A percentile compares a stretch with the other conserved stretches of the same genome.
These are phyloP conservation scores for Bombus picipes DNA, from an alignment of 1,140 invertebrate species.

Conservation along the genomic window DNA sequence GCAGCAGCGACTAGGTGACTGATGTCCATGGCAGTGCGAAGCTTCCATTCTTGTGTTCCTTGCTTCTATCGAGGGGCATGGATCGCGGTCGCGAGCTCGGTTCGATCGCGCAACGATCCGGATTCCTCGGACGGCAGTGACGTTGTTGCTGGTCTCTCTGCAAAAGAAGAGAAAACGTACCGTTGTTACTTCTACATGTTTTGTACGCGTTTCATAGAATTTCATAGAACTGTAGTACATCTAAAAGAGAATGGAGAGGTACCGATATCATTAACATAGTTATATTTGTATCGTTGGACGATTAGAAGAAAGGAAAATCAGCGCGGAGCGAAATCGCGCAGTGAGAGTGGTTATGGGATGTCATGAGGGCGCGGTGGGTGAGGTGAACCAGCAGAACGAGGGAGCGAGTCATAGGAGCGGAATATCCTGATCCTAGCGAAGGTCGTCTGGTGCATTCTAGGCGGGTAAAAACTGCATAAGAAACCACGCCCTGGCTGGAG, in stretches of 20 bases:
- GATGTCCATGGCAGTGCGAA: slow-evolving; percentile 69
- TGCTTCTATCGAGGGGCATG: slow-evolving; percentile 28
- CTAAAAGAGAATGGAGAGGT: neutral
- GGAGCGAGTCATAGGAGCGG: slow-evolving; percentile 48
- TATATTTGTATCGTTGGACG: neutral
- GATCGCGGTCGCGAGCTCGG: slow-evolving; percentile 35
- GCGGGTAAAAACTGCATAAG: slow-evolving; percentile 79
- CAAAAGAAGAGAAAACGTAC: slow-evolving; percentile 58
- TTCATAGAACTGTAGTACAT: neutral
- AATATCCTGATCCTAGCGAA: slow-evolving; percentile 80
- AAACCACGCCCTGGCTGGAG: slow-evolving; percentile 80
- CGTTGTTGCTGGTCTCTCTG: slow-evolving; percentile 74
- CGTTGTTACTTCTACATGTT: neutral
- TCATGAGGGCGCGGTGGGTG: slow-evolving; percentile 33
- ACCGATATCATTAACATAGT: neutral
- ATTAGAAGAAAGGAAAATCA: neutral
- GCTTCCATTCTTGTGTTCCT: slow-evolving; percentile 45
- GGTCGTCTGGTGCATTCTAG: slow-evolving; percentile 80
- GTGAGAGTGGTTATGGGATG: slow-evolving; percentile 26
- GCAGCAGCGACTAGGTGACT: slow-evolving; percentile 57
- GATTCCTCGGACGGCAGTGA: slow-evolving; percentile 70
- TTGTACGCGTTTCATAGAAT: neutral
- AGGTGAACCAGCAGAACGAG: neutral
- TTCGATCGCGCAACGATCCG: slow-evolving; percentile 40
- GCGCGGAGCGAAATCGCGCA: neutral